phyloP scores from a whole-genome alignment of 1,140 invertebrate species.

The Megalonaias nervosa region DNA sequence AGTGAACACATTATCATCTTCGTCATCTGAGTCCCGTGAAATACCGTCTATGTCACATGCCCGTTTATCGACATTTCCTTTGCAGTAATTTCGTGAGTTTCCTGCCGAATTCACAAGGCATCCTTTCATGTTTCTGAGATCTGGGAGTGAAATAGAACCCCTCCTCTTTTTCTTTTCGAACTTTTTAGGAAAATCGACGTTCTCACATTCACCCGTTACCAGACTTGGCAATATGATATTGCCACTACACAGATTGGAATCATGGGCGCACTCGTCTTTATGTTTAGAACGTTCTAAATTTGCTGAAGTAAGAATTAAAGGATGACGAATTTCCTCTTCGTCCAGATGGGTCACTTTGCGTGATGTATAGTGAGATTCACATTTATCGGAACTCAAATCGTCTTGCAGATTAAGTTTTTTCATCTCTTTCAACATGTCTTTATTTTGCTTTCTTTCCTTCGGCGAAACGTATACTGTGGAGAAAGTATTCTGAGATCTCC shows the following conservation, averaged over 20 bases:
- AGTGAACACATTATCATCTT: conserved; percentile 6
- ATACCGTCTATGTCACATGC: background rate
- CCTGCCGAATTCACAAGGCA: conserved; percentile 26
- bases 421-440: too few relatives aligned
- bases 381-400: too few relatives aligned
- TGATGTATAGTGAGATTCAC: too few relatives aligned
- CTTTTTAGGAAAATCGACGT: conserved; percentile 11
- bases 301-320: too few relatives aligned
- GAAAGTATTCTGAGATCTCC: background rate
- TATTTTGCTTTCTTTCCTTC: background rate
- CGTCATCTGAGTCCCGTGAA: background rate
- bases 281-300: too few relatives aligned
- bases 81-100: conserved; percentile 2
- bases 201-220: too few relatives aligned
- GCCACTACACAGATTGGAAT: too few relatives aligned
- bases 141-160: conserved; percentile 33
- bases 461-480: background rate
- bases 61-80: background rate
- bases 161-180: conserved; percentile 11
- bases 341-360: too few relatives aligned
- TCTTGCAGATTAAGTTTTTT: too few relatives aligned
- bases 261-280: too few relatives aligned
- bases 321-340: too few relatives aligned
- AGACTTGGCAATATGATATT: too few relatives aligned
- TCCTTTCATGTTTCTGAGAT: conserved; percentile 27